Conservation (phyloP, 2,888 invertebrate genomes). For the Teleiodes luculella region DNA sequence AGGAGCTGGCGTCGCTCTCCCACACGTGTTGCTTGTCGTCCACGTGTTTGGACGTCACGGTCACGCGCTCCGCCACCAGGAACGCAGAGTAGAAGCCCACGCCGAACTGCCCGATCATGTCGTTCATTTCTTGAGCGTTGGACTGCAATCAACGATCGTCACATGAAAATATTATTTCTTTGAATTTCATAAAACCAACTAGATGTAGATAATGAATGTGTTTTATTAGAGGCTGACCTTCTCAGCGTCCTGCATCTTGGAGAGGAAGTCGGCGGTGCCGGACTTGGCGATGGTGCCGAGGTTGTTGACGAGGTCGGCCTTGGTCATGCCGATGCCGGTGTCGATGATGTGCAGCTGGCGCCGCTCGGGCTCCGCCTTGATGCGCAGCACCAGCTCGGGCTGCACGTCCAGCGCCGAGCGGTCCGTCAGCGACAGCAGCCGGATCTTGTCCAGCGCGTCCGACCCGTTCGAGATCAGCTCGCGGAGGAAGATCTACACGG, state of each 20-base stretch:
- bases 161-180: no score
- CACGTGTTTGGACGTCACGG: constrained; percentile 97
- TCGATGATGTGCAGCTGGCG: constrained; percentile 96
- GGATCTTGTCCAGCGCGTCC: constrained; percentile 98
- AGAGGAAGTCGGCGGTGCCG: constrained; percentile 96
- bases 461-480: constrained; percentile 99
- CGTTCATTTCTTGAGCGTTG: constrained; percentile 87
- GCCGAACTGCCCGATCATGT: constrained; percentile 99
- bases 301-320: constrained; percentile 94
- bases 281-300: constrained; percentile 99
- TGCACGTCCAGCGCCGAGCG: constrained; percentile 86
- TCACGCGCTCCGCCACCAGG: constrained; percentile 96
- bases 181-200: no score
- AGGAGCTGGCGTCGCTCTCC: constrained; percentile 97
- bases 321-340: constrained; percentile 98
- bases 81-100: constrained; percentile 99
- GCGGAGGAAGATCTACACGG: constrained; percentile 91
- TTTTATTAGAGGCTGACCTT: constrained; percentile 33
- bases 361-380: constrained; percentile 95
- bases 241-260: constrained; percentile 88
- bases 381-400: constrained; percentile 91
- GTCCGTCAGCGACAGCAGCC: constrained; percentile 94
- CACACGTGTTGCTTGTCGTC: constrained; percentile 96
- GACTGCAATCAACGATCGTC: constrained; percentile 40
- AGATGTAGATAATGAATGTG: no score